Evolutionary conservation across 2,797 vertebrate species (phyloP).

Genomic region (Periophthalmus magnuspinnatus): DNA sequence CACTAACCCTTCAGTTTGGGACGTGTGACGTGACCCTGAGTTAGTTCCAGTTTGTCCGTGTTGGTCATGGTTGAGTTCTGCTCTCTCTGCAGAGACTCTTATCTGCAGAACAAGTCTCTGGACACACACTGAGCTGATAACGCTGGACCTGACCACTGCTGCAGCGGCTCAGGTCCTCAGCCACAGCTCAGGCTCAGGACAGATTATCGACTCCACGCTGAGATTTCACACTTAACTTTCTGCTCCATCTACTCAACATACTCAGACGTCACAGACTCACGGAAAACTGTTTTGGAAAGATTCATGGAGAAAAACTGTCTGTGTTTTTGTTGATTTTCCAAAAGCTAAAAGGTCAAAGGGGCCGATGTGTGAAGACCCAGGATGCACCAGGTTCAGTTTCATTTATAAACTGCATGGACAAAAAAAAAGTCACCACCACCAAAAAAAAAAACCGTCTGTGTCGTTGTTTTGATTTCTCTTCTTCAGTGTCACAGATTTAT

Average conservation of each 20-base stretch:
- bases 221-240: conserved; percentile 35
- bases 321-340: neutral
- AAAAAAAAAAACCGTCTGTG: no score
- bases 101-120: conserved; percentile 58
- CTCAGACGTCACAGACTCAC: conserved; percentile 18
- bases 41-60: conserved; percentile 8
- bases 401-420: no score
- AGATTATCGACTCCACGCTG: conserved; percentile 57
- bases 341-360: neutral
- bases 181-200: conserved; percentile 43
- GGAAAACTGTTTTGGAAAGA: neutral
- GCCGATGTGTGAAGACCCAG: neutral
- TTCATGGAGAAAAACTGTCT: no score
- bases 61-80: conserved; percentile 44
- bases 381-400: no score
- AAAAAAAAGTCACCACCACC: no score
- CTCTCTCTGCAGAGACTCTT: conserved; percentile 48
- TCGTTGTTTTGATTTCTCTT: no score
- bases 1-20: no score
- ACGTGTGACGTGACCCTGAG: neutral
- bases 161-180: conserved; percentile 47
- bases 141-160: conserved; percentile 40
- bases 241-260: conserved; percentile 2
- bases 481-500: no score
- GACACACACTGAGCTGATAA: conserved; percentile 50